phyloP scores from a whole-genome alignment of 2,113 vertebrate species.

The Mormyrus iriodes region DNA sequence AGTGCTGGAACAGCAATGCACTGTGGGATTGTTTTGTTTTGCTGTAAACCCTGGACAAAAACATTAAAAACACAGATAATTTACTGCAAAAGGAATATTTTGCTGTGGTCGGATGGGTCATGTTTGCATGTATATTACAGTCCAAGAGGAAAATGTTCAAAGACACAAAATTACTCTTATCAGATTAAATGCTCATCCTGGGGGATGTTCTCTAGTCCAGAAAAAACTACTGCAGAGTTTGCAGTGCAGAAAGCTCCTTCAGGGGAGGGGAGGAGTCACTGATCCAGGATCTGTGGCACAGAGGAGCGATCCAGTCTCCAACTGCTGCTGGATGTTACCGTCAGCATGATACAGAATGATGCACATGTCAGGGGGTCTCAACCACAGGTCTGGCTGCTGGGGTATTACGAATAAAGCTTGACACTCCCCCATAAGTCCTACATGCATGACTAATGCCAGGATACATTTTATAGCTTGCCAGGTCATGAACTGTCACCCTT shows the following conservation, averaged over 20 bases:
- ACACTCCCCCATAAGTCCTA: background rate
- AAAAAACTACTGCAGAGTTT: background rate
- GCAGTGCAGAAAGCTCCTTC: background rate
- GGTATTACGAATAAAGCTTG: background rate
- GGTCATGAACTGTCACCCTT: background rate
- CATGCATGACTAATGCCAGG: background rate
- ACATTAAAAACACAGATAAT: background rate
- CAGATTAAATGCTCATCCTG: background rate
- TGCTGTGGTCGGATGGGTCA: background rate
- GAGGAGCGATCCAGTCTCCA: background rate
- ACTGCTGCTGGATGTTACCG: background rate
- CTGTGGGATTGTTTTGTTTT: background rate
- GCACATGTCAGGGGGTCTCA: background rate
- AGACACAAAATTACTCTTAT: background rate
- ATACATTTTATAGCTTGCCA: background rate
- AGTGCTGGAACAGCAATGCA: background rate
- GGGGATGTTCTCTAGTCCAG: background rate
- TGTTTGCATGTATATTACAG: background rate
- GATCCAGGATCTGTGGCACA: background rate
- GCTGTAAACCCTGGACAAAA: conserved; percentile 2
- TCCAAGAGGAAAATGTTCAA: background rate
- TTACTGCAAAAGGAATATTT: background rate
- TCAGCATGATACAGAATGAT: background rate
- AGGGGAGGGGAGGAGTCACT: background rate
- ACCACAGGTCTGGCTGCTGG: background rate